Conservation (phyloP, 1,140 invertebrate genomes). For the Thaumetopoea pityocampa region DNA sequence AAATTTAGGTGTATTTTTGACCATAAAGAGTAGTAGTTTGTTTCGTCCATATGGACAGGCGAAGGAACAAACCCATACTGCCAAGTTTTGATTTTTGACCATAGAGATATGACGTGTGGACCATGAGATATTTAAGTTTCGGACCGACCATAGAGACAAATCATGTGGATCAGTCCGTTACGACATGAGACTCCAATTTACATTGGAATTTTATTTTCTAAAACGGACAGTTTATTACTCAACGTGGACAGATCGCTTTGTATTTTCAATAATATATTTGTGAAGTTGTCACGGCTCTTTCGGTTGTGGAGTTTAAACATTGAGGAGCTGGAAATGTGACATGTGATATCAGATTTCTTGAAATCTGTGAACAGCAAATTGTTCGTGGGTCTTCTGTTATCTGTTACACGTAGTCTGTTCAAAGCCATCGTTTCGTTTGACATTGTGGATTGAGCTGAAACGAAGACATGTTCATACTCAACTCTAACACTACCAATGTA, state of each 20-base stretch:
- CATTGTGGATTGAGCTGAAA: slow-evolving; percentile 28
- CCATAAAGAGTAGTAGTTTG: no score
- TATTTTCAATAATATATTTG: slow-evolving; percentile 54
- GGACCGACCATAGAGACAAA: no score
- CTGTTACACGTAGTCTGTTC: slow-evolving; percentile 22
- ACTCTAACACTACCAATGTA: no score
- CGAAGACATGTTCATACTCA: slow-evolving; percentile 10
- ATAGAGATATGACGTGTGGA: no score
- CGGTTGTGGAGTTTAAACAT: slow-evolving; percentile 42
- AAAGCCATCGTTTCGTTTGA: slow-evolving; percentile 21
- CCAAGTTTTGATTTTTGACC: no score
- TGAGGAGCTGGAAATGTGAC: slow-evolving; percentile 44
- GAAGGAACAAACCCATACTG: no score
- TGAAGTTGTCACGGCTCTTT: slow-evolving; percentile 54
- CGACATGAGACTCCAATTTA: no score
- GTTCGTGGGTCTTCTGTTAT: slow-evolving; percentile 17
- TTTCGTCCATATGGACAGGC: no score
- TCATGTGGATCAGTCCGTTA: no score
- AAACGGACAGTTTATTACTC: slow-evolving; percentile 48
- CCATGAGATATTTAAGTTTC: no score
- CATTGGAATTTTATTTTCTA: slow-evolving; percentile 45
- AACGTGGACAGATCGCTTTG: slow-evolving; percentile 52
- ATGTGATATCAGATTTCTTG: slow-evolving; percentile 42
- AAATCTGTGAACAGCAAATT: slow-evolving; percentile 31
- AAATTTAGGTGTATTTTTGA: no score